phyloP scores from a whole-genome alignment of 2,797 vertebrate genomes.

The Chlorospingus flavigularis region DNA sequence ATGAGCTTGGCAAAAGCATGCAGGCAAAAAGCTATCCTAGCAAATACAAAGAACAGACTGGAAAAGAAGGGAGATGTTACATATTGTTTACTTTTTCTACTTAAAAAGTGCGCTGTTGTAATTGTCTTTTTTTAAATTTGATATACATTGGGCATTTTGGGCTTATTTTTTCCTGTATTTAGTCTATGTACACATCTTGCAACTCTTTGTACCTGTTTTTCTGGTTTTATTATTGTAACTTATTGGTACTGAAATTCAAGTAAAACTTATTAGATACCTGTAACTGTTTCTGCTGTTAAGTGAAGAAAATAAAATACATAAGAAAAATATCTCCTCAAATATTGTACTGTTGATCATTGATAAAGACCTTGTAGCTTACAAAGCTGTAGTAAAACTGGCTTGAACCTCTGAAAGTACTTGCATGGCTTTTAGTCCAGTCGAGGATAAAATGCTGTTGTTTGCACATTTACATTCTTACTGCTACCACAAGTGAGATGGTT shows the following conservation, averaged over 20 bases:
- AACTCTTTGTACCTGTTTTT: not conserved
- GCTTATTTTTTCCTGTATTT: not conserved
- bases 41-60: not conserved
- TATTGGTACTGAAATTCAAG: not conserved
- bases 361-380: not conserved
- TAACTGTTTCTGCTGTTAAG: not conserved
- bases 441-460: not conserved
- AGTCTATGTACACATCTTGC: fast-evolving
- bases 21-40: not conserved
- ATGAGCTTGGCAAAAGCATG: not conserved
- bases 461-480: not conserved
- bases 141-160: not conserved
- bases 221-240: not conserved
- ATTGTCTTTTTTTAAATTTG: not conserved
- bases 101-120: not conserved
- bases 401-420: not conserved
- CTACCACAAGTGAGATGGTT: not conserved
- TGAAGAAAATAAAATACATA: too few relatives aligned
- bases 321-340: not conserved
- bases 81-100: not conserved
- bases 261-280: not conserved
- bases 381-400: not conserved
- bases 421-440: not conserved
- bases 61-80: not conserved
- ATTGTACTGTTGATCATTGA: not conserved